These are phyloP conservation scores for Ceuthmochares aereus DNA, from an alignment of 2,113 vertebrate genomes.

Conservation along the genomic window DNA sequence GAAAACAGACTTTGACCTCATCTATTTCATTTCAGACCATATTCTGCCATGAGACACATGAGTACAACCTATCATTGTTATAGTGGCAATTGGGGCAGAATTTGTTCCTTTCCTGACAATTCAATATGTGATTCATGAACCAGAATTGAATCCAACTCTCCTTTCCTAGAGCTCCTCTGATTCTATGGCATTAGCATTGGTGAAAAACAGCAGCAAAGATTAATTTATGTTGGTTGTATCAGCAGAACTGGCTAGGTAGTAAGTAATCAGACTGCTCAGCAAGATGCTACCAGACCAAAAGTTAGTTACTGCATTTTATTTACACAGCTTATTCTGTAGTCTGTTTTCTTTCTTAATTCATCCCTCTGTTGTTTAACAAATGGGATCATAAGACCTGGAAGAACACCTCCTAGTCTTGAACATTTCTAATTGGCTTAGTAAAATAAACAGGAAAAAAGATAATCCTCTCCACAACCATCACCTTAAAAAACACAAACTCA, in stretches of 20 bases:
- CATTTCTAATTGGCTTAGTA: slow-evolving; percentile 51
- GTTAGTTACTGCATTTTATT: slow-evolving; percentile 40
- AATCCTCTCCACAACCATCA: slow-evolving; percentile 17
- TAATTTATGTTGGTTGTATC: slow-evolving; percentile 51
- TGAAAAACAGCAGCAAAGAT: slow-evolving; percentile 44
- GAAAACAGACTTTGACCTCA: slow-evolving; percentile 69
- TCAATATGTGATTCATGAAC: slow-evolving; percentile 66
- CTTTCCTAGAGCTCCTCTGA: slow-evolving; percentile 29
- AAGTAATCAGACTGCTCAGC: slow-evolving; percentile 30
- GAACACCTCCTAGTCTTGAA: slow-evolving; percentile 28
- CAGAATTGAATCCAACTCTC: slow-evolving; percentile 47
- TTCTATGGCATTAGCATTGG: slow-evolving; percentile 19
- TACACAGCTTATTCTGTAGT: neutral
- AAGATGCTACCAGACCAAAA: slow-evolving; percentile 27
- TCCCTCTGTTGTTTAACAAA: slow-evolving; percentile 41
- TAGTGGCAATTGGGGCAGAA: slow-evolving; percentile 68
- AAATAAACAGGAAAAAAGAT: slow-evolving; percentile 24
- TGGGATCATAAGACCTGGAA: slow-evolving; percentile 37
- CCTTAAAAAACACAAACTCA: neutral
- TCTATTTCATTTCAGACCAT: slow-evolving; percentile 66
- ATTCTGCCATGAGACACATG: slow-evolving; percentile 30
- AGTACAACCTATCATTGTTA: slow-evolving; percentile 65
- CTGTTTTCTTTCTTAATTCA: slow-evolving; percentile 32
- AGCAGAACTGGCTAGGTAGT: slow-evolving; percentile 37
- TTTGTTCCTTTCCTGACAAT: slow-evolving; percentile 71